Evolutionary conservation across 2,888 invertebrate genomes (phyloP), one percentile per base, ranked within the genome.

Genomic region (Melanotus villosus): DNA sequence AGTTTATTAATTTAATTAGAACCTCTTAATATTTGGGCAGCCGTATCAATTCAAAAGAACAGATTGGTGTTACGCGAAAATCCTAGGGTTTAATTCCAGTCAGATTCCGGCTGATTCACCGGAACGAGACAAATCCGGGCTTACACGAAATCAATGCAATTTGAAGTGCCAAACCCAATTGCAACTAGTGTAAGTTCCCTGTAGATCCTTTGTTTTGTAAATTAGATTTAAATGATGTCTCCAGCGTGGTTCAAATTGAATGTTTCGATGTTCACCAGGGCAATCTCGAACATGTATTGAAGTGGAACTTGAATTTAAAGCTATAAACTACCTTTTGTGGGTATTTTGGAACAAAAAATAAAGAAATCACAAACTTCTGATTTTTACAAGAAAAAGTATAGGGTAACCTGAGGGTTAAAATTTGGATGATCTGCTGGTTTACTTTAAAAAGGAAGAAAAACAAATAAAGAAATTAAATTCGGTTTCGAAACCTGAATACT

Each of bases 181-280:
- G 34, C 52, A 32, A 45, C 26, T 19, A 21, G 10, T 21, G 47
- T 14, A 47, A 26, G 16, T 52, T 52, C 50, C 50, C 26, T 30
- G 52, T 52, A 30, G 18, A 10, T 16, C 52, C 30, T 52, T 30
- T 52, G 52, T 52, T 52, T 52, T 34, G 34, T 14, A 52, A 52
- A 52, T 52, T 52, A 26, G 34, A 52, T 52, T 50, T 34, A 32
- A 32, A 32, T 10, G 10, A 32, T 18, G 52, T 34, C 34, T 18
- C 52, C 4, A n/a, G 34, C 16, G 9, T 12, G 26, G 52, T 26
- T 52, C 16, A 32, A 18, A 14, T 32, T 52, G 34, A 32, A 32
- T 32, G 32, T 18, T 18, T 14, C 23, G 21, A 45, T n/a, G 19
- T 19, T 14, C 18, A 41, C 4, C n/a, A 9, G 3, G 18, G 43